phyloP scores from a whole-genome alignment of 2,113 vertebrate genomes.

The Falcunculus frontatus region DNA sequence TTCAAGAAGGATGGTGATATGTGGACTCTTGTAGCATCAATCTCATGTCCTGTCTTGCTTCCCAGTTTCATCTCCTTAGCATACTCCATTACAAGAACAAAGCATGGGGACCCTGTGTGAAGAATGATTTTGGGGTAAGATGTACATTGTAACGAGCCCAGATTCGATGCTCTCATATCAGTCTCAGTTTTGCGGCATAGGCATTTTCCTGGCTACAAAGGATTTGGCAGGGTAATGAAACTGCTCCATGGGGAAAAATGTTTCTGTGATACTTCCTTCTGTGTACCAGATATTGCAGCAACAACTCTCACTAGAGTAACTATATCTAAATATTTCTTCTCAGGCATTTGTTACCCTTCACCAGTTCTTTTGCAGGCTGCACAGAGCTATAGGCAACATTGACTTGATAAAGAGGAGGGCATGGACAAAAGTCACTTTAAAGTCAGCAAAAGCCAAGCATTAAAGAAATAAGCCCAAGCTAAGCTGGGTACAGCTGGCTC shows the following conservation, averaged over 20 bases:
- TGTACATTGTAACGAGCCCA: not conserved
- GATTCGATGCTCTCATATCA: not conserved
- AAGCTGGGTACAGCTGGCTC: not conserved
- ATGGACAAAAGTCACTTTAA: not conserved
- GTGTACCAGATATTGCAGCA: not conserved
- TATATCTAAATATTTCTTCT: not conserved
- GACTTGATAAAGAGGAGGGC: not conserved
- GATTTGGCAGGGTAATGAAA: not conserved
- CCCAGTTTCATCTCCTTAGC: not conserved
- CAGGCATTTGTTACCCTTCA: not conserved
- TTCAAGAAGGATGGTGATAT: not conserved
- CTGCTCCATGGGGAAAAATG: not conserved
- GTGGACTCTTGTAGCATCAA: not conserved
- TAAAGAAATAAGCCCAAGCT: not conserved
- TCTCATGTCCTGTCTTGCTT: not conserved
- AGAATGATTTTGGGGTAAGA: not conserved
- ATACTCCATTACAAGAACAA: not conserved
- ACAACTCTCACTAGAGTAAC: not conserved
- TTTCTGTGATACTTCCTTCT: not conserved
- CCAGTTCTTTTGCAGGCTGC: not conserved
- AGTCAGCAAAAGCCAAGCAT: not conserved
- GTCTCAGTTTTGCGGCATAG: not conserved
- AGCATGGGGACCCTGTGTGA: fast-evolving
- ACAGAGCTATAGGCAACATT: not conserved
- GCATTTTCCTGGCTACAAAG: not conserved